phyloP scores from a whole-genome alignment of 2,888 invertebrate genomes.

The Augiades crinisus region DNA sequence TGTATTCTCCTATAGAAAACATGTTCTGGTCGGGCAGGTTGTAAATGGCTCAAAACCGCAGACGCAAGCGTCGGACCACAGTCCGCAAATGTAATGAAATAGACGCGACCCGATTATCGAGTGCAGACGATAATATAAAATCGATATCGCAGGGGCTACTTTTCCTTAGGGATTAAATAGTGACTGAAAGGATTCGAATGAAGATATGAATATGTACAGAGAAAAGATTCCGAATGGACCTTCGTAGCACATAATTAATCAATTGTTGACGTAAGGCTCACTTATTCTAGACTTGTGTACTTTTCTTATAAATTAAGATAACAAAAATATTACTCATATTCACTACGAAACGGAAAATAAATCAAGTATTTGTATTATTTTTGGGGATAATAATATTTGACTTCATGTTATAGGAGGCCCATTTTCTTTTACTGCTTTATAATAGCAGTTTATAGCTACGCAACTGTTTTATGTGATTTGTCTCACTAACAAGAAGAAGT shows the following conservation, averaged over 20 bases:
- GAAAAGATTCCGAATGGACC: not conserved
- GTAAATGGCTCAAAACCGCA: constrained; percentile 18
- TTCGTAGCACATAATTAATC: not conserved
- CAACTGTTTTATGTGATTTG: no score
- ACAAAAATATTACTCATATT: no score
- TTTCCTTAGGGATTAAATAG: constrained; percentile 15
- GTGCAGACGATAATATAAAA: constrained; percentile 43
- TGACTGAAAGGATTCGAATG: no score
- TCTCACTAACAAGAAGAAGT: no score
- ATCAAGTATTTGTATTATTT: no score
- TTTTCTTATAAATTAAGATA: no score
- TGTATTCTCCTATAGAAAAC: not conserved
- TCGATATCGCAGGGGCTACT: constrained; percentile 39
- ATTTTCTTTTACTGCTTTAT: no score
- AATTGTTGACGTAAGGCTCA: constrained; percentile 20
- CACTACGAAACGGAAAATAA: no score
- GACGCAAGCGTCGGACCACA: constrained; percentile 10
- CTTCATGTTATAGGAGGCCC: no score
- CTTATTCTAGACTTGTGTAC: no score
- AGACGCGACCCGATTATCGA: not conserved
- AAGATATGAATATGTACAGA: constrained; percentile 1
- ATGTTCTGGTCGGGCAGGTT: not conserved
- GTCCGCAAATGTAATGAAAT: constrained; percentile 11
- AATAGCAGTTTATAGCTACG: no score
- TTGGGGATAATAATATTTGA: no score